phyloP scores from a whole-genome alignment of 2,888 invertebrate genomes.

The Margaritifera margaritifera region DNA sequence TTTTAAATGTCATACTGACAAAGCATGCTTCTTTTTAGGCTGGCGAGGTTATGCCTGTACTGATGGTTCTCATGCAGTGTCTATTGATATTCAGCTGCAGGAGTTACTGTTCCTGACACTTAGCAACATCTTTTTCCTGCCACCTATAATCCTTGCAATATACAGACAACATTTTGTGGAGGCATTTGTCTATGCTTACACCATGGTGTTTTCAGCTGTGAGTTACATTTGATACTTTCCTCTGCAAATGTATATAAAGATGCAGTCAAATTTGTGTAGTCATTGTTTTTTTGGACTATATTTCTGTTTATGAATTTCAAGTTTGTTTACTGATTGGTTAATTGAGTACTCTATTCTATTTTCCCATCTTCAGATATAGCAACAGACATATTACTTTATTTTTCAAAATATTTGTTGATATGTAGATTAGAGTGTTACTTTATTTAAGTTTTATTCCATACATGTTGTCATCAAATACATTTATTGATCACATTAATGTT shows the following conservation, averaged over 20 bases:
- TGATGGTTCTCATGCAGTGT: slow-evolving; percentile 83
- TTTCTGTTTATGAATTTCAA: background rate
- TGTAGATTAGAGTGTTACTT: too few species aligned
- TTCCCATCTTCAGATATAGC: background rate
- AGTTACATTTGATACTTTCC: slow-evolving; percentile 10
- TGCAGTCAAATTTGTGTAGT: background rate
- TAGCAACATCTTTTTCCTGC: slow-evolving; percentile 87
- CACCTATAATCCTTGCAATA: slow-evolving; percentile 83
- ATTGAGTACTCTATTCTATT: background rate
- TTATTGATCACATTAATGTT: too few species aligned
- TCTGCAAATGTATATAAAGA: too few species aligned
- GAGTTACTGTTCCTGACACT: slow-evolving; percentile 84
- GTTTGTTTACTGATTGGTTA: background rate
- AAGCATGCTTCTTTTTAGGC: slow-evolving; percentile 66
- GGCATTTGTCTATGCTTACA: slow-evolving; percentile 85
- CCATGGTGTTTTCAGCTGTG: slow-evolving; percentile 79
- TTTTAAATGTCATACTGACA: background rate
- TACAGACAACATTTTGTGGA: slow-evolving; percentile 85
- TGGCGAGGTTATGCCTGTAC: slow-evolving; percentile 87
- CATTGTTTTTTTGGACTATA: background rate
- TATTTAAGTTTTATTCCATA: too few species aligned
- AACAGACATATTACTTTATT: too few species aligned
- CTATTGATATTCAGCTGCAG: slow-evolving; percentile 79
- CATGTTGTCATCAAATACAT: too few species aligned
- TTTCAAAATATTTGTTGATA: too few species aligned